These are phyloP conservation scores for Eurytoma californica DNA, from an alignment of 2,888 invertebrate genomes.

Conservation along the genomic window DNA sequence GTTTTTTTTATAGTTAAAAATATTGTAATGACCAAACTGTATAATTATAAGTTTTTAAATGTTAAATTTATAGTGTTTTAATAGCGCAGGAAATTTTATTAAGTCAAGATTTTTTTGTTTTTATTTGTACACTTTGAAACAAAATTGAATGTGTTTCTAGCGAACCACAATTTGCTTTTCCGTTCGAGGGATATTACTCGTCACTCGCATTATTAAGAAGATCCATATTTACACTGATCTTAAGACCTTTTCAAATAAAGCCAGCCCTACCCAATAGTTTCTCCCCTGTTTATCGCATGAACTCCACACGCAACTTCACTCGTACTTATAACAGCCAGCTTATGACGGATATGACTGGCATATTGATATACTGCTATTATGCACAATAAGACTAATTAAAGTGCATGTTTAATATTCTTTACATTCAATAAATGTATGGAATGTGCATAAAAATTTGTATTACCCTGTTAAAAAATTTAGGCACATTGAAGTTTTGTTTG, in stretches of 20 bases:
- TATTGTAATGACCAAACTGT: no score
- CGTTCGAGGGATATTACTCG: conserved; percentile 36
- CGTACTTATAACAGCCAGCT: conserved; percentile 22
- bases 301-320: conserved; percentile 37
- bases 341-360: conserved; percentile 43
- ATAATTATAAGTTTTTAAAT: no score
- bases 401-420: no score
- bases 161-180: conserved; percentile 44
- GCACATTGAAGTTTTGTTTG: no score
- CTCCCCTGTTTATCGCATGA: conserved; percentile 34
- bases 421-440: no score
- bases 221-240: conserved; percentile 55
- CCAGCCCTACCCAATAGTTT: conserved; percentile 32
- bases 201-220: conserved; percentile 49
- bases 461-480: no score
- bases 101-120: neutral
- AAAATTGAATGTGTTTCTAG: conserved; percentile 44
- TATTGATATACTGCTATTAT: conserved; percentile 10
- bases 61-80: no score
- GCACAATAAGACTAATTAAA: neutral
- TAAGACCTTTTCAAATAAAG: conserved; percentile 54
- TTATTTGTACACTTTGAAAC: conserved; percentile 29
- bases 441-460: no score
- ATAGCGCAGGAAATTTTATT: neutral
- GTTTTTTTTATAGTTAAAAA: no score